Base-by-base conservation (phyloP, 2,888 invertebrate genomes). In the Diogma glabrata region DNA sequence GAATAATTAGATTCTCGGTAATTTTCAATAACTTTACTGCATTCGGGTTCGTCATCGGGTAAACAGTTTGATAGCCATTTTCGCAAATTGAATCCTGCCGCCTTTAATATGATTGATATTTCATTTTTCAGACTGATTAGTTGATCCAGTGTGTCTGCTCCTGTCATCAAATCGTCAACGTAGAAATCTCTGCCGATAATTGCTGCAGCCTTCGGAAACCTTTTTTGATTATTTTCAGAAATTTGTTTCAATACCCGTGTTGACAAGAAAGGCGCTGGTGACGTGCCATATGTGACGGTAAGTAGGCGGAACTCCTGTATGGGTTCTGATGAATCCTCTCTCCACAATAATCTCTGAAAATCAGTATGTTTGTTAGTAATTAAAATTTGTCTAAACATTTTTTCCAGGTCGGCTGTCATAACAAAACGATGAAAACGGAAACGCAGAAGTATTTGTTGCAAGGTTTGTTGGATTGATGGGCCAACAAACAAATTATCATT, bases 151-250 rank as follows among this genome's bases (percentile, higher is more conserved):
- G 53, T 53, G 14, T 53, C 47, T 10, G 47, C 52, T 10, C 55
- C 54, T n/a, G 56, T 55, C 7, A 59, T 51, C 10, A 57, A 46
- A 52, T 58, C 59, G 17, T 60, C 58, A 12, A 59, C 56, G 22
- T 59, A 60, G 49, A 59, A 57, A 51, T 58, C 54, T 5, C 45
- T 47, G 4, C 46, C 45, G 20, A 58, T 38, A 30, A 52, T 52
- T 20, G 55, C 26, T 23, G 55, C 24, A 9, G 56, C 61, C 53
- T 30, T 51, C 49, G 53, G 58, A 46, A 56, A 53, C 54, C 57
- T 47, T 22, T 53, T 14, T 53, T 57, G 49, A 55, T 60, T 22
- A 53, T 56, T 51, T 6, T 57, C 55, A 8, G 58, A 56, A 36
- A n/a, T n/a, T n/a, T n/a, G n/a, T n/a, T n/a, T n/a, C n/a, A n/a